Percentiles rank a stretch among this genome's conserved stretches.
phyloP scores from a whole-genome alignment of 1,140 invertebrate genomes.

The Bilobella aurantiaca region DNA sequence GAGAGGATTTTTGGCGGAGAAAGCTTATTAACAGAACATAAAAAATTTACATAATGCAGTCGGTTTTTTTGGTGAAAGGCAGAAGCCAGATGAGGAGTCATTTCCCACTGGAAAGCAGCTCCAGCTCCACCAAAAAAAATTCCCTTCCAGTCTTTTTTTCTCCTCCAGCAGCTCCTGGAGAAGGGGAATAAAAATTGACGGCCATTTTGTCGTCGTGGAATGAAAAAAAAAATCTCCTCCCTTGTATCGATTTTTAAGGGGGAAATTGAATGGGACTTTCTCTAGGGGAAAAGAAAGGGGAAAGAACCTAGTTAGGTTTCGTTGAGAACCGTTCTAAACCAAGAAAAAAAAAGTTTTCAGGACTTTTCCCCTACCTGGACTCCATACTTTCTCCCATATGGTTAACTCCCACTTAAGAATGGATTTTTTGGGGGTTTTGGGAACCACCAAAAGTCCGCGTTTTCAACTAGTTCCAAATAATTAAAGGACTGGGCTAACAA shows the following conservation, averaged over 20 bases:
- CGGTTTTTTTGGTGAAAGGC: not conserved
- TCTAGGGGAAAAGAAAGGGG: too few species aligned
- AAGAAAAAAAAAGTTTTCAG: not conserved
- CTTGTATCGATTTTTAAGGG: not conserved
- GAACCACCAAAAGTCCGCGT: not conserved
- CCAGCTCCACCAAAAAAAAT: not conserved
- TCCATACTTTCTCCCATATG: too few species aligned
- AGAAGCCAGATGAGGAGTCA: constrained; percentile 9
- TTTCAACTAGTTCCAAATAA: not conserved
- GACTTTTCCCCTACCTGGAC: not conserved
- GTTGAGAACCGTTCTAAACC: too few species aligned
- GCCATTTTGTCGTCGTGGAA: not conserved
- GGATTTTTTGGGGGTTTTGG: not conserved
- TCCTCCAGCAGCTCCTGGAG: not conserved
- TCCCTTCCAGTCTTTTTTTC: not conserved
- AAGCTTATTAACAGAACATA: constrained; percentile 8
- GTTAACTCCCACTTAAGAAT: not conserved
- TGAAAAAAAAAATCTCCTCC: constrained; percentile 5
- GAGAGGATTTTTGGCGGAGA: not conserved
- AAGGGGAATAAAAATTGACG: not conserved
- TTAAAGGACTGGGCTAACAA: not conserved
- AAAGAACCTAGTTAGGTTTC: too few species aligned
- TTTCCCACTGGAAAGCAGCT: not conserved
- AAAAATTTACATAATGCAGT: constrained; percentile 8
- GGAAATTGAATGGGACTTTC: not conserved